Base-by-base conservation (phyloP, 2,888 invertebrate species). In the Dynastes hyllus region DNA sequence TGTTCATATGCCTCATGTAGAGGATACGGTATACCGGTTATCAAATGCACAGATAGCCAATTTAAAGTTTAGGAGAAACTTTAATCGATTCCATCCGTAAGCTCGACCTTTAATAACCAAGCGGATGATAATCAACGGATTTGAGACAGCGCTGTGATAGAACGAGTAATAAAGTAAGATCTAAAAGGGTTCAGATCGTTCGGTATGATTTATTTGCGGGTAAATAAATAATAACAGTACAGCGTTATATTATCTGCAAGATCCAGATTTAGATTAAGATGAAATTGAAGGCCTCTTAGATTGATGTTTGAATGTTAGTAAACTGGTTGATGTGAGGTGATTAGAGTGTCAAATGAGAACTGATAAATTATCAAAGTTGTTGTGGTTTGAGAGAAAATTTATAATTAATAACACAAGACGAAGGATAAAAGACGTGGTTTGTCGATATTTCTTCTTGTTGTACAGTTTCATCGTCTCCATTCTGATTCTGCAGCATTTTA, bases 201-300 rank as follows among this genome's bases (percentile, higher is more conserved):
- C 4, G 16, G 53, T 8, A 53, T 53, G 53, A 53, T 53, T 53
- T 53, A 53, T 53, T 53, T 53, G 2, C 53, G 53, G 16, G 2
- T 53, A 16, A 53, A 53, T 53, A 16, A 53, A 53, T 53, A 53
- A 53, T 53, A 53, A 16, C n/a, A 53, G 53, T n/a, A 16, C n/a
- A 16, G 1, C 53, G n/a, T 53, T n/a, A 53, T 1, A 53, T 53
- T 53, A 6, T n/a, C 5, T 16, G n/a, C 5, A n/a, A 53, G 16
- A 53, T 53, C 53, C n/a, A 45, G 45, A 45, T 45, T 45, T 45
- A 45, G 45, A 45, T 45, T 11, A 11, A 45, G 45, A 8, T 11
- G 45, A 45, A 45, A 45, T 45, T 45, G 11, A 45, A 45, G 45
- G 45, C 8, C 11, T 45, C 45, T 6, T 11, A 45, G 8, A 5